Evolutionary conservation across 2,797 vertebrate genomes (phyloP), one percentile per base, ranked within the genome.

Genomic region (Clarias platycephalus): DNA sequence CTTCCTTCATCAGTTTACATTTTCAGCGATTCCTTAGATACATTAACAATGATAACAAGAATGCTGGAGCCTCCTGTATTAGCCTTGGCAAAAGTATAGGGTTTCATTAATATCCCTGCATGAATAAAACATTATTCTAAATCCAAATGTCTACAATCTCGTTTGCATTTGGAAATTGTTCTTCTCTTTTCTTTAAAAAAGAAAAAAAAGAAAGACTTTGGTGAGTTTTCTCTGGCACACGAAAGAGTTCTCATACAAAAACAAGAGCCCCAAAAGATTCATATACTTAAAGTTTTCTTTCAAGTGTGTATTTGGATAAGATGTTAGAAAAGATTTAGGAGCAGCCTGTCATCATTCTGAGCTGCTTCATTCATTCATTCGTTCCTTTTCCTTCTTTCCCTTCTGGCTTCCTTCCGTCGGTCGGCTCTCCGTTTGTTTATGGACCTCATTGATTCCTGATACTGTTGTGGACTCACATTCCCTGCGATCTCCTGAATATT

Each of bases 401-500:
- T 44, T 49, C 57, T 60, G 22, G 20, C 72, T 67, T 76, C 71
- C 44, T 57, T 77, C 71, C 7, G 8, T 26, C 12, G 1, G 15
- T 49, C n/a, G 2, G 16, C 40, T 80, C 28, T 84, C 63, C n/a
- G 6, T 49, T 84, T 53, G 57, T 82, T 76, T 67, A 82, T 60
- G 60, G 49, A 76, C 34, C 62, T 70, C 74, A 83, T 81, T 71
- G 44, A 60, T 81, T 76, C 49, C 64, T 77, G 85, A 89, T 87
- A 91, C 91, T 90, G 87, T 85, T 53, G 80, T 86, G 91, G 89
- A 82, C 13, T 87, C 84, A 44, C 81, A 86, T 88, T 85, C 76
- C 67, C 85, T 80, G 88, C 7, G 57, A 81, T 67, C 75, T 67
- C 49, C 83, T 71, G 80, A 84, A 49, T 58, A 77, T 91, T 90